These are phyloP conservation scores for Dunckerocampus dactyliophorus DNA, from an alignment of 2,113 vertebrate genomes.

Conservation along the genomic window DNA sequence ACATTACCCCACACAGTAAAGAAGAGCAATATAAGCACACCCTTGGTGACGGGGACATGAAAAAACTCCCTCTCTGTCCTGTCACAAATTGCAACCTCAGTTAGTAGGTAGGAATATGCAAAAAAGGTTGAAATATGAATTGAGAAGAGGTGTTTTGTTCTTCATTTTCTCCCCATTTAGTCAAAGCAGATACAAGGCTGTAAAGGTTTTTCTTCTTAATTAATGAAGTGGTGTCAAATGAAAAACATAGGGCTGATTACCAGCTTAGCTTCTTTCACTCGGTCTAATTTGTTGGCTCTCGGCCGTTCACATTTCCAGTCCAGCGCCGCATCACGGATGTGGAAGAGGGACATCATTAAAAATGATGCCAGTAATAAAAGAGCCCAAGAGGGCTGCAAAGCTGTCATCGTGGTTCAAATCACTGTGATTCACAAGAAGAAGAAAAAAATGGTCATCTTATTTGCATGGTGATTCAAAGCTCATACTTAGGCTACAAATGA, in stretches of 20 bases:
- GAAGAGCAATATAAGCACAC: no score
- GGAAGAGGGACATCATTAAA: conserved; percentile 29
- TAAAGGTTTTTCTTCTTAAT: conserved; percentile 13
- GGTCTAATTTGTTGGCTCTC: conserved; percentile 31
- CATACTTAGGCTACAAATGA: conserved; percentile 3
- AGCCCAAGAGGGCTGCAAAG: conserved; percentile 17
- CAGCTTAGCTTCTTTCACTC: conserved; percentile 26
- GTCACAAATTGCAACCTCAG: no score
- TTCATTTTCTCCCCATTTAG: no score
- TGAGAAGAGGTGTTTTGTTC: not conserved
- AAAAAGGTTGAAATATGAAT: not conserved
- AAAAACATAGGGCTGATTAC: conserved; percentile 38
- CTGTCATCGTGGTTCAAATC: conserved; percentile 13
- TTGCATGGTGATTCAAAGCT: not conserved
- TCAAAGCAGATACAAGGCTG: not conserved
- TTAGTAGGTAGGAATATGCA: no score
- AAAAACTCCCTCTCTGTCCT: no score
- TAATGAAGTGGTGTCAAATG: conserved; percentile 43
- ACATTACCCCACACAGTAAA: no score
- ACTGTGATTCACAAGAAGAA: not conserved
- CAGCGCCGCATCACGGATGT: conserved; percentile 32
- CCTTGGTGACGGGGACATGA: no score
- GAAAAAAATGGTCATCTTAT: not conserved
- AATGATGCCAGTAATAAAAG: conserved; percentile 24
- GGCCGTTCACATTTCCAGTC: conserved; percentile 20